These are phyloP conservation scores for Helicolenus hilgendorfi DNA, from an alignment of 2,797 vertebrate species.

Conservation along the genomic window DNA sequence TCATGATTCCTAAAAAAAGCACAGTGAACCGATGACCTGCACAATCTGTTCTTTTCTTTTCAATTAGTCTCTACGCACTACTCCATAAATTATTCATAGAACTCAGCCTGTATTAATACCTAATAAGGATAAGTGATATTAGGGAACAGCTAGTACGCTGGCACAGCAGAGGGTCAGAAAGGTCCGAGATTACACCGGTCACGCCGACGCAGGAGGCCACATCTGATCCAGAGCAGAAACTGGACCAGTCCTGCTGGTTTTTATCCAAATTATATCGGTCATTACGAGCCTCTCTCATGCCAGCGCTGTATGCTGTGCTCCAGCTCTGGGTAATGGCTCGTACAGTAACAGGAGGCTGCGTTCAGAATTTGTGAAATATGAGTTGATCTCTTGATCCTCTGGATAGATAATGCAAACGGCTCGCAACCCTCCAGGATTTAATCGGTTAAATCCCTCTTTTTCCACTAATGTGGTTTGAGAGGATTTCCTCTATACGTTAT, in stretches of 20 bases:
- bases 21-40: conserved; percentile 23
- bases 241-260: background rate
- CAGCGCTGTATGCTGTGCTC: background rate
- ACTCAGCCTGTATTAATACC: conserved; percentile 45
- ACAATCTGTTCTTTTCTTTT: conserved; percentile 49
- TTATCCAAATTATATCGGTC: conserved; percentile 20
- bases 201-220: background rate
- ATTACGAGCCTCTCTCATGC: background rate
- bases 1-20: conserved; percentile 22
- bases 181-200: conserved; percentile 9
- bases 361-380: conserved; percentile 33
- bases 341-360: background rate
- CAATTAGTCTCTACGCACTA: conserved; percentile 32
- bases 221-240: background rate
- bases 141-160: background rate
- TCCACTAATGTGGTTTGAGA: conserved; percentile 68
- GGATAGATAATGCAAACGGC: conserved; percentile 53
- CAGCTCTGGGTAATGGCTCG: background rate
- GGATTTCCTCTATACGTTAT: conserved; percentile 70
- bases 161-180: conserved; percentile 16
- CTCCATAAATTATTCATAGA: conserved; percentile 44
- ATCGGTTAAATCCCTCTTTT: conserved; percentile 64
- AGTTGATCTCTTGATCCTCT: conserved; percentile 62
- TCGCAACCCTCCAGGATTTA: conserved; percentile 57
- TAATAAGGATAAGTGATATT: conserved; percentile 41